phyloP scores from a whole-genome alignment of 2,888 invertebrate genomes.

The Melieria picta region DNA sequence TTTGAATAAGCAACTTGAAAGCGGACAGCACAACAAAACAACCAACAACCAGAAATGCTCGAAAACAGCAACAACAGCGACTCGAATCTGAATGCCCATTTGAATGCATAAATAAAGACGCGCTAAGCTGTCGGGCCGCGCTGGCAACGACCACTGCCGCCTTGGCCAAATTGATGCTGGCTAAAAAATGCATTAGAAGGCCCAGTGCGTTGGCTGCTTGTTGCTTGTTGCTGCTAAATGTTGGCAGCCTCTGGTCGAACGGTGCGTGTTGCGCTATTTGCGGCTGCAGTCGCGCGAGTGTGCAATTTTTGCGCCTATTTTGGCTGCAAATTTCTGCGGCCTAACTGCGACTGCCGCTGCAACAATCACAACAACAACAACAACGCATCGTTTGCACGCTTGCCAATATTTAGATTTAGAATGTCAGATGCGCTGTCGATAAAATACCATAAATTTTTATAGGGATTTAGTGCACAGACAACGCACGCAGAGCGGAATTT shows the following conservation, averaged over 20 bases:
- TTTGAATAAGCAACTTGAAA: not conserved
- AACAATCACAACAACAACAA: no score
- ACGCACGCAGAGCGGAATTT: no score
- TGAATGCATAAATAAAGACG: constrained; percentile 31
- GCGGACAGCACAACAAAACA: constrained; percentile 8
- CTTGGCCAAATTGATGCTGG: not conserved
- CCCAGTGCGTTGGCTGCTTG: not conserved
- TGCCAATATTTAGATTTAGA: constrained; percentile 39
- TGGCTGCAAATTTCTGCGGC: constrained; percentile 28
- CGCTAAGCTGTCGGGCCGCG: constrained; percentile 22
- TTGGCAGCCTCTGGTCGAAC: not conserved
- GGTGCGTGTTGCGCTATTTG: not conserved
- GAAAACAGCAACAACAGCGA: constrained; percentile 12
- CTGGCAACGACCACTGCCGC: not conserved
- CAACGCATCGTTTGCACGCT: not conserved
- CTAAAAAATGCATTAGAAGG: not conserved
- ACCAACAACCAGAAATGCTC: constrained; percentile 7
- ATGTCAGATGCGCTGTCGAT: constrained; percentile 38
- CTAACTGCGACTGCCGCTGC: constrained; percentile 1
- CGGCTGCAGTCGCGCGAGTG: constrained; percentile 3
- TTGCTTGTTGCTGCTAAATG: no score
- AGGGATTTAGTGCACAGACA: constrained; percentile 14
- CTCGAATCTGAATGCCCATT: constrained; percentile 26
- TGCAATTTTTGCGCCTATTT: constrained; percentile 35
- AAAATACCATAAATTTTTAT: constrained; percentile 31